Conservation (phyloP, 2,888 invertebrate species). For the Plebejus argus region DNA sequence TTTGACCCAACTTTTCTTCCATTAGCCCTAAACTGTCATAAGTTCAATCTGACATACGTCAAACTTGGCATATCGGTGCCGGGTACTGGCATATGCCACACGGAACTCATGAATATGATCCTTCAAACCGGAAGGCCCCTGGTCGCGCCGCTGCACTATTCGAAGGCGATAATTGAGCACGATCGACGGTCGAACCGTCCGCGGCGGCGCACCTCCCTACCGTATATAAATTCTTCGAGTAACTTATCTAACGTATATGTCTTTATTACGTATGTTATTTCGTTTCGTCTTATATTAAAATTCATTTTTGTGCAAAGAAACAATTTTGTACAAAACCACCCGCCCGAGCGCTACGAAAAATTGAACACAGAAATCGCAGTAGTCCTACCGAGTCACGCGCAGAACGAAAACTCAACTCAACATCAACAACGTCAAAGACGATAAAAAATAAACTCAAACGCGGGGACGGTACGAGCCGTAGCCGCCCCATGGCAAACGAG, state of each 20-base stretch:
- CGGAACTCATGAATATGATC: not conserved
- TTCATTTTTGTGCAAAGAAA: slow-evolving; percentile 70
- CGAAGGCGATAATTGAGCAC: slow-evolving; percentile 43
- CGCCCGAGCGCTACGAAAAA: slow-evolving; percentile 42
- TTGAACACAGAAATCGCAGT: slow-evolving; percentile 35
- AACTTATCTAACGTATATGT: slow-evolving; percentile 79
- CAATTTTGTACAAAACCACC: slow-evolving; percentile 57
- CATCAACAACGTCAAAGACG: slow-evolving; percentile 49
- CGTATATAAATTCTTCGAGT: slow-evolving; percentile 73
- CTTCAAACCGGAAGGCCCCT: not conserved
- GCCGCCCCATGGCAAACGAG: slow-evolving; percentile 28
- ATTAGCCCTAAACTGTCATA: not conserved
- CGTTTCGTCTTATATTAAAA: slow-evolving; percentile 69
- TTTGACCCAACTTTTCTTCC: not conserved
- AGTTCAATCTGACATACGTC: not conserved
- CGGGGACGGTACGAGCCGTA: slow-evolving; percentile 16
- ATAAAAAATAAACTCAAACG: slow-evolving; percentile 44
- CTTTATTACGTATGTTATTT: slow-evolving; percentile 81
- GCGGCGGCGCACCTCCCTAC: slow-evolving; percentile 45
- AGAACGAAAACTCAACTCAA: slow-evolving; percentile 36
- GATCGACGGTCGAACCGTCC: slow-evolving; percentile 45
- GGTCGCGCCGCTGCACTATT: slow-evolving; percentile 46
- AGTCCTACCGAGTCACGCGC: slow-evolving; percentile 27
- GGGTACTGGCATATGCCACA: not conserved
- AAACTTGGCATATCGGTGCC: not conserved